Evolutionary conservation across 2,888 invertebrate species (phyloP), one percentile per base, ranked within the genome.

Genomic region (Sesamia inferens): DNA sequence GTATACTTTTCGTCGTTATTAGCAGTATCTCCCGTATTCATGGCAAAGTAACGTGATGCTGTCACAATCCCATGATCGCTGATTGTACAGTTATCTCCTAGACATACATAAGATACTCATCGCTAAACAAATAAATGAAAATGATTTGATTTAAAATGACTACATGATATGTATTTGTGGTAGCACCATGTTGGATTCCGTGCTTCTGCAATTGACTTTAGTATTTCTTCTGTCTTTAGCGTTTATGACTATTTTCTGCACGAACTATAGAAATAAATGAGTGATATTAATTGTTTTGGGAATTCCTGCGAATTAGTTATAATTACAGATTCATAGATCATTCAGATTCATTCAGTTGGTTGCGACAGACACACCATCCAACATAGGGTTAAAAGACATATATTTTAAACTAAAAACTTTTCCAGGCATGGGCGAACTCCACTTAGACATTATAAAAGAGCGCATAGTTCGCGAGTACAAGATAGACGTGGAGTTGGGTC

Each of bases 361-460:
- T 39, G 39, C 39, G 39, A 39, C 39, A 39, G 39, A 39, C 54
- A 54, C 54, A 11, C 54, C n/a, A 54, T 1, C n/a, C 54, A 54
- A n/a, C n/a, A 54, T 54, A n/a, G 54, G 54, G 10, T 8, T 51
- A 5, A n/a, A 51, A 19, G 8, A 19, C n/a, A n/a, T 48, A 54
- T 39, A 16, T 8, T 5, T 8, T 42, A 22, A n/a, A 0, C 22
- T 42, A 22, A 66, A 10, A 19, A 39, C 0, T 16, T 39, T 1
- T 22, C 14, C 11, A 97, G 99, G 99, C 19, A 99, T 99, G 99
- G 99, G 99, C 1, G 99, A 99, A 93, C 96, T 99, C 2, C 99
- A 99, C 91, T 96, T 99, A 78, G 99, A 99, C 83, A 98, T 99
- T 76, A 98, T 99, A 57, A 98, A 98, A 90, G 99, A 99, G 84